Evolutionary conservation across 2,888 invertebrate genomes (phyloP), one percentile per base, ranked within the genome.

Genomic region (Phalera bucephala): DNA sequence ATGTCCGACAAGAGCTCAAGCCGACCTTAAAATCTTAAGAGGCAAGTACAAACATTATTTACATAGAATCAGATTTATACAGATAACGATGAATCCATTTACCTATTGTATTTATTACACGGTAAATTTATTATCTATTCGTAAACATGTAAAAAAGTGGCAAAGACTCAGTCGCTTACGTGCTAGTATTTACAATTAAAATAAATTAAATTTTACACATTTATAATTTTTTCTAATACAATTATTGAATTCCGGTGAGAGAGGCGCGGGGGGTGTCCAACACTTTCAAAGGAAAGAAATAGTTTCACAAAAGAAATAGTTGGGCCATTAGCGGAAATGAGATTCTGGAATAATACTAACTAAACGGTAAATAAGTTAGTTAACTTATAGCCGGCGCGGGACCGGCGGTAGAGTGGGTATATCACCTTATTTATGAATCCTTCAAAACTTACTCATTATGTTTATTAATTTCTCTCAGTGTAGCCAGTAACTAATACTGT

Each of bases 101-200:
- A 23, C 42, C 62, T 67, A 63, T 45, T 11, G 17, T 45, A 44
- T 37, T 49, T 52, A 47, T 52, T 50, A 63, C 52, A 55, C 55
- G 52, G 62, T 71, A 53, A 55, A 61, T 62, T 63, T 64, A 58
- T 61, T 61, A 61, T 58, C 72, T 72, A 76, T 75, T 78, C 72
- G 69, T 82, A 85, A 81, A 85, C 82, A 79, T 80, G 80, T 88
- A 88, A 85, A 88, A 88, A 88, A 87, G 87, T 87, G 85, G 84
- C 84, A 85, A 86, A 86, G 80, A 81, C 68, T 84, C 82, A 83
- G 82, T 84, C 82, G 66, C 86, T 87, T 87, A 87, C 61, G 51
- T 26, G 42, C 76, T 86, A 87, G 56, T 88, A 88, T 88, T 54
- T 87, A 88, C 87, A 87, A 36, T 42, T 46, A 42, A 33, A 31